Evolutionary conservation across 1,140 invertebrate genomes (phyloP), one percentile per base, ranked within the genome.

Genomic region (Odontomachus brunneus): DNA sequence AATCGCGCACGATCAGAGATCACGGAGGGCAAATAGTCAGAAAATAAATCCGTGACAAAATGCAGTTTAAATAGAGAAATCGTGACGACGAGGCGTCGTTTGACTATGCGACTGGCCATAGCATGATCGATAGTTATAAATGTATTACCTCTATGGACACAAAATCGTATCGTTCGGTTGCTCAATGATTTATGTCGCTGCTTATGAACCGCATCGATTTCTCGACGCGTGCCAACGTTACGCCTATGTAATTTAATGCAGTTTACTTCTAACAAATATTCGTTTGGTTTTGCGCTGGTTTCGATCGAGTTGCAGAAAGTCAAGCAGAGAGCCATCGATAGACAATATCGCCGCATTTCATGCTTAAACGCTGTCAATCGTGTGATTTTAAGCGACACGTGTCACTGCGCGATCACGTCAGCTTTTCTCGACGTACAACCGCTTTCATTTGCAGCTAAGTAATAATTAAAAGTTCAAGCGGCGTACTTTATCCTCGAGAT

Each of bases 131-230:
- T 87, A 86, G 81, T 67, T 86, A 83, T 59, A 87, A 66, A 83
- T 57, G 48, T 53, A 83, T 51, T 48, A n/a, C 62, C 66, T 65
- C 49, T 72, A 49, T 62, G 51, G 48, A 82, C 74, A 57, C 75
- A 83, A 73, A 55, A 49, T 49, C 75, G 51, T 62, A 82, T 67
- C 49, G 66, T 73, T 82, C 76, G 38, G 15, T 66, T 72, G 66
- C 48, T 87, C 84, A 82, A 87, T 85, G 71, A 87, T 87, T 87
- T 76, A 87, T 83, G 65, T 71, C 24, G 24, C 65, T 53, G 85
- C 78, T 87, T 86, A 86, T 65, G 72, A 83, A 76, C 53, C 62
- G 83, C 72, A 86, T 87, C 65, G 84, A 87, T 86, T 85, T 83
- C 53, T 76, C 51, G 9, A 51, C 19, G 63, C 71, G 24, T 33